Conservation (phyloP, 2,113 vertebrate species). For the Clarias macrocephalus region DNA sequence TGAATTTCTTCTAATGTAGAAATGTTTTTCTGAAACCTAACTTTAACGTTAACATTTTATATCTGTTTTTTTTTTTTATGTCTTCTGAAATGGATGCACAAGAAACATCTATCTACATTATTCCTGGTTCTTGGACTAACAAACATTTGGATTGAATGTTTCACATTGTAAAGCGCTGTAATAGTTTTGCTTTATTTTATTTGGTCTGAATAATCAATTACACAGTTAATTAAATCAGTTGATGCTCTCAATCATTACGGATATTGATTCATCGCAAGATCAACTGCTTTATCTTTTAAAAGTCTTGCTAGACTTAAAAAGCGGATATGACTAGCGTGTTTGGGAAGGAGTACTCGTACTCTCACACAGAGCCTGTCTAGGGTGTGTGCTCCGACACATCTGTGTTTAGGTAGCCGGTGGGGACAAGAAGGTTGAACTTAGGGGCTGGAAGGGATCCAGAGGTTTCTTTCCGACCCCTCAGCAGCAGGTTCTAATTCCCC, state of each 20-base stretch:
- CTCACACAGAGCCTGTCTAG: background rate
- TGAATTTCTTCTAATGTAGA: background rate
- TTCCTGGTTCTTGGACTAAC: background rate
- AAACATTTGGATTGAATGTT: background rate
- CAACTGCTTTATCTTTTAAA: background rate
- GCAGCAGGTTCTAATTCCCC: slow-evolving; percentile 70
- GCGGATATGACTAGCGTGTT: background rate
- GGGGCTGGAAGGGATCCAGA: slow-evolving; percentile 47
- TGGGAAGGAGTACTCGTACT: background rate
- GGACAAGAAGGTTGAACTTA: slow-evolving; percentile 41
- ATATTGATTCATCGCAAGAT: background rate
- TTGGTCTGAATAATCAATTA: background rate
- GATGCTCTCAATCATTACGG: background rate
- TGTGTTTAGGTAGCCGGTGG: slow-evolving; percentile 61
- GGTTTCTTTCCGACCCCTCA: slow-evolving; percentile 40
- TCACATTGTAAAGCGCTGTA: background rate
- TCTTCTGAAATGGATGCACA: background rate
- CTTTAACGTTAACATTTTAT: background rate
- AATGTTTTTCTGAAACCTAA: background rate
- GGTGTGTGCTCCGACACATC: slow-evolving; percentile 52
- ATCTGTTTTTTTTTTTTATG: background rate
- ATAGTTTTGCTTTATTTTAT: background rate
- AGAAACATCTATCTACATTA: background rate
- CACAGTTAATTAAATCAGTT: background rate
- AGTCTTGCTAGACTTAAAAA: background rate